These are phyloP conservation scores for Lampris incognitus DNA, from an alignment of 2,113 vertebrate genomes.

Conservation along the genomic window DNA sequence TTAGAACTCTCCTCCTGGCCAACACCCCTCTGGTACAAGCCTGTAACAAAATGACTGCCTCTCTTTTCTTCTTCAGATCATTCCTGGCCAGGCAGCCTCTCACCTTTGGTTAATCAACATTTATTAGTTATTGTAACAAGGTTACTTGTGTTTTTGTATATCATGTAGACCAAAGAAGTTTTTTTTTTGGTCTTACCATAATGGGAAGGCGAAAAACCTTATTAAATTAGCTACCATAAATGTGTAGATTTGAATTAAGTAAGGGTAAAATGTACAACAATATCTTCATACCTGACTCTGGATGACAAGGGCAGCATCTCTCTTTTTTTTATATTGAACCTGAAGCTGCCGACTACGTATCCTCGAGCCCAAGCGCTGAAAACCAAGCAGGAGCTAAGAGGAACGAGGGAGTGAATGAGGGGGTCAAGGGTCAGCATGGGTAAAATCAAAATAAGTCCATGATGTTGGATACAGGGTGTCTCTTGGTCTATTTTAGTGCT, in stretches of 20 bases:
- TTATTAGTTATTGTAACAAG: background rate
- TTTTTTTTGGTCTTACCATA: background rate
- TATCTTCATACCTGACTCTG: slow-evolving; percentile 76
- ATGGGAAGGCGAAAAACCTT: no score
- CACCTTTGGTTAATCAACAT: slow-evolving; percentile 56
- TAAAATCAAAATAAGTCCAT: background rate
- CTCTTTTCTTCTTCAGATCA: slow-evolving; percentile 71
- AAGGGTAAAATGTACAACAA: background rate
- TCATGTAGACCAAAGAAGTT: background rate
- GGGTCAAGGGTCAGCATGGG: background rate
- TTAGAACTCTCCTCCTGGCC: slow-evolving; percentile 69
- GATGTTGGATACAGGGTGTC: background rate
- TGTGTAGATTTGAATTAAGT: no score
- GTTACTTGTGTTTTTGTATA: background rate
- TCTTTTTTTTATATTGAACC: slow-evolving; percentile 72
- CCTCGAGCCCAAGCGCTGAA: slow-evolving; percentile 85
- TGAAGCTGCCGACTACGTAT: slow-evolving; percentile 75
- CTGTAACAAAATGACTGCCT: slow-evolving; percentile 83
- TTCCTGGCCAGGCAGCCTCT: slow-evolving; percentile 83
- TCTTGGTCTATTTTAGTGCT: background rate
- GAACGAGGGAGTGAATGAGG: background rate
- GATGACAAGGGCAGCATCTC: slow-evolving; percentile 71
- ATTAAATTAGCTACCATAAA: no score
- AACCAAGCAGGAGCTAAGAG: slow-evolving; percentile 81
- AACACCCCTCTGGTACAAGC: slow-evolving; percentile 84